phyloP scores from a whole-genome alignment of 2,113 vertebrate genomes.

The Sclerurus mexicanus region DNA sequence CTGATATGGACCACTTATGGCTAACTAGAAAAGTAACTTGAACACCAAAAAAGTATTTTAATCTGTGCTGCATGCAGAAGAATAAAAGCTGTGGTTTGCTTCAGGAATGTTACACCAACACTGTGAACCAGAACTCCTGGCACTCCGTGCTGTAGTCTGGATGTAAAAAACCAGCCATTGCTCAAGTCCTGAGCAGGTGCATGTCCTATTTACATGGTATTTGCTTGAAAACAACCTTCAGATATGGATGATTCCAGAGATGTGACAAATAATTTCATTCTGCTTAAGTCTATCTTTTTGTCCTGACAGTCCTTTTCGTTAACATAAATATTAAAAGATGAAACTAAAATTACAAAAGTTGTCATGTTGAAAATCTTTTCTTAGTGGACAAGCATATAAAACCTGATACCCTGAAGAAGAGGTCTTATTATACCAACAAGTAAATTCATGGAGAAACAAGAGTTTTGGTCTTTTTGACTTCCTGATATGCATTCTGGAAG shows the following conservation, averaged over 20 bases:
- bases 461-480: neutral
- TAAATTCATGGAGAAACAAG: neutral
- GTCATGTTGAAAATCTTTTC: neutral
- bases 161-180: neutral
- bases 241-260: neutral
- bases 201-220: neutral
- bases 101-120: neutral
- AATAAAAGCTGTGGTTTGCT: neutral
- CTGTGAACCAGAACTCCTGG: neutral
- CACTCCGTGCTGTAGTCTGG: neutral
- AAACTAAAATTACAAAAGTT: neutral
- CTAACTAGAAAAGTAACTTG: neutral
- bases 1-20: neutral
- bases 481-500: neutral
- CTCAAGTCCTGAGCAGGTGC: neutral
- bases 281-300: neutral
- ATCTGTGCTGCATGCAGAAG: neutral
- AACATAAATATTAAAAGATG: neutral
- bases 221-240: neutral
- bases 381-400: neutral
- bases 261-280: neutral
- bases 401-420: neutral
- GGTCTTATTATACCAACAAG: neutral
- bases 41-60: neutral
- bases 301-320: neutral